Percentiles rank a stretch among this genome's conserved stretches.
These are phyloP conservation scores for Halcyon badia DNA, from an alignment of 2,797 vertebrate species.

Conservation along the genomic window DNA sequence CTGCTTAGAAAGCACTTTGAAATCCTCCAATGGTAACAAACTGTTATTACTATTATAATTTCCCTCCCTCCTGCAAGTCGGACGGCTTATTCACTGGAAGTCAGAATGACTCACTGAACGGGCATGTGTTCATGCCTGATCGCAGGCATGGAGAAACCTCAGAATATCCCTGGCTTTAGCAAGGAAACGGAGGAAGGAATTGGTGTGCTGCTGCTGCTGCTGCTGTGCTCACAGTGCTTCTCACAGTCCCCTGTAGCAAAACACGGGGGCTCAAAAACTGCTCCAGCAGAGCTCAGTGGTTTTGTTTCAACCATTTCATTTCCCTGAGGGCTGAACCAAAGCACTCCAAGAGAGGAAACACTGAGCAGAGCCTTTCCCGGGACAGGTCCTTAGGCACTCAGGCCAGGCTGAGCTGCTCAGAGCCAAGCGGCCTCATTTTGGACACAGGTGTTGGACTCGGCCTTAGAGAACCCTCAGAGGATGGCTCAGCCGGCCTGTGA, in stretches of 20 bases:
- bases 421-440: neutral
- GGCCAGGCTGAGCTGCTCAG: neutral
- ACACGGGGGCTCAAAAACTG: neutral
- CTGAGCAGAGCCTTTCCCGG: neutral
- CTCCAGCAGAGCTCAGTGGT: neutral
- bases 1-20: constrained; percentile 1
- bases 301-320: neutral
- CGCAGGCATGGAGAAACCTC: neutral
- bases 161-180: neutral
- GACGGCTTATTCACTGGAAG: constrained; percentile 2
- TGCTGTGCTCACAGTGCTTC: neutral
- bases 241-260: neutral
- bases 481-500: neutral
- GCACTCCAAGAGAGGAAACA: neutral
- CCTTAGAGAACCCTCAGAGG: neutral
- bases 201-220: too few relatives aligned
- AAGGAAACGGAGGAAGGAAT: neutral
- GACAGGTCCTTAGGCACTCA: neutral
- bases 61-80: neutral
- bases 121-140: neutral
- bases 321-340: neutral
- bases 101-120: neutral
- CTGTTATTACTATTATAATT: constrained; percentile 40
- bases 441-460: neutral
- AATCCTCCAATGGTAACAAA: neutral